Base-by-base conservation (phyloP, 92 coral and sea anemone genomes). In the Pocillopora meandrina region DNA sequence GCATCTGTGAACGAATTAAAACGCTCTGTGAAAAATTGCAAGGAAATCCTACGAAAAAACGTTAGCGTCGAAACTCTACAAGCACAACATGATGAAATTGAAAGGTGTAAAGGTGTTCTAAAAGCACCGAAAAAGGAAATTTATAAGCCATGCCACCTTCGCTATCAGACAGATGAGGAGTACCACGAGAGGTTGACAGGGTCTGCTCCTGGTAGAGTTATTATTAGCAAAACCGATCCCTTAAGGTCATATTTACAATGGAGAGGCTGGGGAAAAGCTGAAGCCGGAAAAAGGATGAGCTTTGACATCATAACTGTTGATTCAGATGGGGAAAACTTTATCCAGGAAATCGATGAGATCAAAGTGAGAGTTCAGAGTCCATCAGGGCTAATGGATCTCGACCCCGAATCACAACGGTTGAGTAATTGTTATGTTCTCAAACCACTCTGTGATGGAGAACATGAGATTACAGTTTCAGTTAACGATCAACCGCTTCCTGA, bases 401-500 rank as follows among this genome's bases (percentile, higher is more conserved):
- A 73, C 11, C 42, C 34, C 3, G 75, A 82, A 10, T n/a, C n/a
- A n/a, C n/a, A n/a, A n/a, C n/a, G n/a, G n/a, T n/a, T n/a, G n/a
- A n/a, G n/a, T n/a, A n/a, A 82, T 64, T 35, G 34, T 65, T 85
- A 82, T 11, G 82, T 57, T 49, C 86, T 68, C 84, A 78, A 36
- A 18, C 93, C 93, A 57, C 77, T 78, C 9, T 21, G 77, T 11
- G 52, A 71, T 42, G 93, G 93, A 60, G 61, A 78, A 57, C 90
- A 90, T 80, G 82, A 82, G 36, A 78, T 90, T 19, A 47, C 49
- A 19, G 84, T 87, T 16, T 12, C 62, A 6, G 69, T 90, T 31
- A 90, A 90, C 56, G 88, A 80, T 20, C 84, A 87, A 8, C 78
- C 87, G n/a, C 71, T 90, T 35, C 77, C 83, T 26, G 80, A 78